Evolutionary conservation across 2,113 vertebrate species (phyloP).

Genomic region (Seriola aureovittata): DNA sequence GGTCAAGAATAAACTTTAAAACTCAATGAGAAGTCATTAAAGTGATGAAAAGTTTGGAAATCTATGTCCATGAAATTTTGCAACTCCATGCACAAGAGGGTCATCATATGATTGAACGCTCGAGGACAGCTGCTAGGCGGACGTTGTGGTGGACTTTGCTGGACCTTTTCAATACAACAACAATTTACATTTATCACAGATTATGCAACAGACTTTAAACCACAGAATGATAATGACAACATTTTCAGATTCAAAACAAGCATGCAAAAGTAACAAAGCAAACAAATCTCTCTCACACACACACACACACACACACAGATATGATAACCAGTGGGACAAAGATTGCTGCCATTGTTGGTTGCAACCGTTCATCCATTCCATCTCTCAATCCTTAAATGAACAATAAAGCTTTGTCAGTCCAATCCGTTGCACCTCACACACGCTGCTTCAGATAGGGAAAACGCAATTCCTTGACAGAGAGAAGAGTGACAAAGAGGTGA

Average conservation of each 20-base stretch:
- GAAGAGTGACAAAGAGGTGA: slow-evolving; percentile 45
- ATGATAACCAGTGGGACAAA: not conserved
- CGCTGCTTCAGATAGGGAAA: slow-evolving; percentile 38
- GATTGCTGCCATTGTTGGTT: not conserved
- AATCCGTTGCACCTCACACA: not conserved
- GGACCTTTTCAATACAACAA: not conserved
- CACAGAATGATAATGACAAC: not conserved
- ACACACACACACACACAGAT: not conserved
- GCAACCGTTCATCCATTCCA: slow-evolving; percentile 6
- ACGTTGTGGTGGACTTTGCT: not conserved
- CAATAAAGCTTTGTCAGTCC: slow-evolving; percentile 49
- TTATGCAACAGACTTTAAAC: not conserved
- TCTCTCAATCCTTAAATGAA: slow-evolving; percentile 32
- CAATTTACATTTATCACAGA: not conserved
- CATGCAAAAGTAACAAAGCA: not conserved
- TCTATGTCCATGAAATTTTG: not conserved
- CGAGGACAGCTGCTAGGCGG: not conserved
- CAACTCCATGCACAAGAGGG: no score
- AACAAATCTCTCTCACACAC: not conserved
- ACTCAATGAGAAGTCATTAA: not conserved
- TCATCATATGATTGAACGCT: not conserved
- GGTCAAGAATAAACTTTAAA: not conserved
- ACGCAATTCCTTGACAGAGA: slow-evolving; percentile 31
- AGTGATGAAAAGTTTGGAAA: not conserved
- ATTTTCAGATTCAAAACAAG: not conserved